phyloP scores from a whole-genome alignment of 1,140 invertebrate species.

The Arion vulgaris region DNA sequence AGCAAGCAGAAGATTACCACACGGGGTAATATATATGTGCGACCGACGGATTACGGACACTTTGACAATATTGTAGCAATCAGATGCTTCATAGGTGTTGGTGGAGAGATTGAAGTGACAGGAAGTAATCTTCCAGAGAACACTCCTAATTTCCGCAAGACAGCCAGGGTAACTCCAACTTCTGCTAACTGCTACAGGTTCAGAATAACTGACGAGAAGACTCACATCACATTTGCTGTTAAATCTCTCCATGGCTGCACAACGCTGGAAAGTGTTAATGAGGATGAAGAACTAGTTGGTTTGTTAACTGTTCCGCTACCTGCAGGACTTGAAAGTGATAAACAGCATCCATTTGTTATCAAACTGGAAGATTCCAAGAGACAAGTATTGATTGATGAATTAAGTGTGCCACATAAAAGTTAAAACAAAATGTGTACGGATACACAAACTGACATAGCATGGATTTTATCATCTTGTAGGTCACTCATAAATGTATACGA shows the following conservation, averaged over 20 bases:
- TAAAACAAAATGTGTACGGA: too few species aligned
- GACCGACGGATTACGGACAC: slow-evolving; percentile 55
- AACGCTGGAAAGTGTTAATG: slow-evolving; percentile 58
- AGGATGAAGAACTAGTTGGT: slow-evolving; percentile 44
- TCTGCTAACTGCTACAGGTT: slow-evolving; percentile 62
- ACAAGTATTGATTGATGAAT: slow-evolving; percentile 64
- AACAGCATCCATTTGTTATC: slow-evolving; percentile 62
- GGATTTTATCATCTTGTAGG: too few species aligned
- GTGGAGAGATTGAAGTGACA: slow-evolving; percentile 59
- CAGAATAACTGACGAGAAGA: slow-evolving; percentile 53
- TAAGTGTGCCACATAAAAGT: slow-evolving; percentile 55
- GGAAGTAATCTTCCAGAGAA: slow-evolving; percentile 52
- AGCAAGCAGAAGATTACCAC: slow-evolving; percentile 44
- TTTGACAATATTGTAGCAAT: slow-evolving; percentile 66
- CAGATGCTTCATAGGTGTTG: slow-evolving; percentile 62
- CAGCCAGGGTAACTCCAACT: slow-evolving; percentile 57
- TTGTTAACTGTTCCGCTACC: slow-evolving; percentile 55
- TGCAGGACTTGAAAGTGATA: slow-evolving; percentile 38
- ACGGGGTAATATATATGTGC: slow-evolving; percentile 64
- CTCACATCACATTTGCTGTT: slow-evolving; percentile 55
- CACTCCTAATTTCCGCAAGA: slow-evolving; percentile 44
- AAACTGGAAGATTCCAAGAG: slow-evolving; percentile 64
- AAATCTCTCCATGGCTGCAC: slow-evolving; percentile 60
- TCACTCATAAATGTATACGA: too few species aligned
- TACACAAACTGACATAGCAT: too few species aligned